phyloP scores from a whole-genome alignment of 2,888 invertebrate genomes.

The Ichneumon xanthorius region DNA sequence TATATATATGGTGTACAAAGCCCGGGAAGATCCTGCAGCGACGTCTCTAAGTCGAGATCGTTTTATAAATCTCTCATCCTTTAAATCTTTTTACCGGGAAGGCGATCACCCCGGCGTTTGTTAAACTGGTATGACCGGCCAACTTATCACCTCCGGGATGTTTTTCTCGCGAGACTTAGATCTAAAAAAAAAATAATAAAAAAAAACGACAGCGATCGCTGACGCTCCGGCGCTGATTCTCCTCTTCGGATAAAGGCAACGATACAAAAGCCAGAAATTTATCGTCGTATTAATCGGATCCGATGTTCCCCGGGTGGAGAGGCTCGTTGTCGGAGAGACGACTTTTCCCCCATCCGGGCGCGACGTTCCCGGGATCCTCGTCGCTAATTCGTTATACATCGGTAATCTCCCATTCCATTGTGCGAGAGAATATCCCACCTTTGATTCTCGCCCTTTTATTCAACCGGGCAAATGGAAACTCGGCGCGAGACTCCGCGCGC shows the following conservation, averaged over 20 bases:
- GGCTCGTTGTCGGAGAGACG: neutral
- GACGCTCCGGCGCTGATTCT: neutral
- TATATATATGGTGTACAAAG: neutral
- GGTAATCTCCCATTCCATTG: constrained; percentile 45
- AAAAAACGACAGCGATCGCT: constrained; percentile 3
- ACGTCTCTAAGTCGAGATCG: constrained; percentile 28
- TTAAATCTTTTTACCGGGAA: constrained; percentile 62
- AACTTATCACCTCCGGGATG: constrained; percentile 52
- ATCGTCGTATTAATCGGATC: constrained; percentile 67
- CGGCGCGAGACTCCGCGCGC: neutral
- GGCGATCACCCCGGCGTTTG: constrained; percentile 44
- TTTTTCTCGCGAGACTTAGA: constrained; percentile 50
- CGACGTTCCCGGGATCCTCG: neutral
- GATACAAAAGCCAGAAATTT: constrained; percentile 61
- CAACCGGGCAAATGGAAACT: too few relatives aligned
- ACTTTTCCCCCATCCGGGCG: neutral
- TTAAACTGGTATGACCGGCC: constrained; percentile 61
- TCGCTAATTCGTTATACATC: constrained; percentile 52
- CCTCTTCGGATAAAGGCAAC: constrained; percentile 11
- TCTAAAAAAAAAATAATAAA: constrained; percentile 33
- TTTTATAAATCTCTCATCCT: constrained; percentile 54
- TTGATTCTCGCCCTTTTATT: neutral
- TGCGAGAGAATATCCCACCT: constrained; percentile 1
- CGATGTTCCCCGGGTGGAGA: constrained; percentile 32
- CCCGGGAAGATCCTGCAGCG: neutral